These are phyloP conservation scores for Pecten maximus DNA, from an alignment of 2,888 invertebrate species.

Conservation along the genomic window DNA sequence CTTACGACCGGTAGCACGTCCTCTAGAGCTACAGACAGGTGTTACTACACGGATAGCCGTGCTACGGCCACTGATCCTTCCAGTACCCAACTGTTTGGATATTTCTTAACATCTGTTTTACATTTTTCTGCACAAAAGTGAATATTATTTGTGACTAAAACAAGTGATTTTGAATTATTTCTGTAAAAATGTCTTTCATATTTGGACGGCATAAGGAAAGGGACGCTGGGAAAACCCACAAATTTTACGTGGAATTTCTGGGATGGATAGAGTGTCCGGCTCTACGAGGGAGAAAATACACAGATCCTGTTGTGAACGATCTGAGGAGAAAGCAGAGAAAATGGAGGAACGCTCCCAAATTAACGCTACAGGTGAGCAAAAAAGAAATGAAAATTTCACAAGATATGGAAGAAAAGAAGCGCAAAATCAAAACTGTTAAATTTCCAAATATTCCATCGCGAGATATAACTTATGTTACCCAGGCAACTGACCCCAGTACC, in stretches of 20 bases:
- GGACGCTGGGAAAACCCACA: conserved; percentile 73
- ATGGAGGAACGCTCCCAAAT: conserved; percentile 93
- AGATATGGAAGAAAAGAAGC: conserved; percentile 83
- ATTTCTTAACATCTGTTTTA: not conserved
- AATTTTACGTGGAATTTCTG: conserved; percentile 87
- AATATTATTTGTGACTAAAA: not conserved
- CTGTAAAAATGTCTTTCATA: conserved; percentile 49
- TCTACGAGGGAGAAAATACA: conserved; percentile 91
- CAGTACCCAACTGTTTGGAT: not conserved
- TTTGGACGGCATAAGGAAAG: conserved; percentile 52
- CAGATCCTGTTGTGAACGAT: conserved; percentile 92
- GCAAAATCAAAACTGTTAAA: conserved; percentile 85
- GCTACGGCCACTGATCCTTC: not conserved
- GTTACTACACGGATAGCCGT: not conserved
- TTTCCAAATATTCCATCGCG: conserved; percentile 84
- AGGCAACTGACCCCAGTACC: conserved; percentile 87
- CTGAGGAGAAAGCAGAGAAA: conserved; percentile 92
- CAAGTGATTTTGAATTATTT: not conserved
- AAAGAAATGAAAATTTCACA: conserved; percentile 97
- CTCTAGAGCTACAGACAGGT: not conserved
- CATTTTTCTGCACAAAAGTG: not conserved
- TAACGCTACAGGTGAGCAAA: conserved; percentile 85
- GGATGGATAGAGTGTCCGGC: conserved; percentile 97
- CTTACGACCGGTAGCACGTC: not conserved
- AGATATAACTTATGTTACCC: conserved; percentile 94